These are phyloP conservation scores for Protophormia terraenovae DNA, from an alignment of 2,888 invertebrate species.

Conservation along the genomic window DNA sequence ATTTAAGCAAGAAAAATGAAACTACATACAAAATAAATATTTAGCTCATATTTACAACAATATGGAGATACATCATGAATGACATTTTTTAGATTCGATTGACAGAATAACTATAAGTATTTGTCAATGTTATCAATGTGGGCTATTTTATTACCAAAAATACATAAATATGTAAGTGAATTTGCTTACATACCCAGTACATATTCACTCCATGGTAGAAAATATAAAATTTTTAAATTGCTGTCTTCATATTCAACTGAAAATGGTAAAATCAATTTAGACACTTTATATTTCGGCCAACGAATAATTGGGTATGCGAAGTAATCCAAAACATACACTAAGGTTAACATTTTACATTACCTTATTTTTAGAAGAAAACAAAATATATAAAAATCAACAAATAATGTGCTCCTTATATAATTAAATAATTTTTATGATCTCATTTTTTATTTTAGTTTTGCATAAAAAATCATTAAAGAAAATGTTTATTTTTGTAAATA, in stretches of 20 bases:
- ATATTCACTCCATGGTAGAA: neutral
- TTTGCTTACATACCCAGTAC: neutral
- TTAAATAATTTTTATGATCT: conserved; percentile 1
- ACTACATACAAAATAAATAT: neutral
- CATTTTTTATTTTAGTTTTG: neutral
- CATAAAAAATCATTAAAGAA: no score
- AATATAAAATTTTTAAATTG: neutral
- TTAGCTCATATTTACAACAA: neutral
- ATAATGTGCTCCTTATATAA: conserved; percentile 19
- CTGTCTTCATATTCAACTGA: neutral
- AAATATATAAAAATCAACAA: neutral
- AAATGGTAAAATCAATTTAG: neutral
- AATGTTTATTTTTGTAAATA: conserved; percentile 8
- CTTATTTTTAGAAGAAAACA: conserved; percentile 43
- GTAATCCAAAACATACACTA: conserved; percentile 33
- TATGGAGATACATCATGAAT: neutral
- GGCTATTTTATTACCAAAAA: neutral
- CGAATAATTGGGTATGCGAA: neutral
- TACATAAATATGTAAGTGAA: neutral
- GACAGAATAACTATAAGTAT: neutral
- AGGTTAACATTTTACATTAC: conserved; percentile 63
- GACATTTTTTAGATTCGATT: neutral
- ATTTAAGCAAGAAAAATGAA: neutral
- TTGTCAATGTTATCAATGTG: neutral
- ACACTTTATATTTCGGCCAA: neutral